These are phyloP conservation scores for Temnothorax nylanderi DNA, from an alignment of 1,140 invertebrate genomes.

Conservation along the genomic window DNA sequence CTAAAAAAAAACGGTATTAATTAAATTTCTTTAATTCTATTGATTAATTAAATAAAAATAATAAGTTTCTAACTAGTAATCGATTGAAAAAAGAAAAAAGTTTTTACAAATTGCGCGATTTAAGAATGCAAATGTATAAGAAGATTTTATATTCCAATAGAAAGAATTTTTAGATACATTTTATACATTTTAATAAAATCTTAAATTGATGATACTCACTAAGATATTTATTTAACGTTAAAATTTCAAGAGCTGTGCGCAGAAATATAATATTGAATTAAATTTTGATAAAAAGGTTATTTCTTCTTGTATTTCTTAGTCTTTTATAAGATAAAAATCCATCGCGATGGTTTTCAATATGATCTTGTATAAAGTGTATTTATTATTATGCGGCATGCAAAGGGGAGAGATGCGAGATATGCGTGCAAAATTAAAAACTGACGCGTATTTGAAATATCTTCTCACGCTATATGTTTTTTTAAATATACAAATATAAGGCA, in stretches of 20 bases:
- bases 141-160: background rate
- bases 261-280: background rate
- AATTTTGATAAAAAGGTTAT: background rate
- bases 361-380: background rate
- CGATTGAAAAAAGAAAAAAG: background rate
- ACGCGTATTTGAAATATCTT: background rate
- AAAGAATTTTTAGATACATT: background rate
- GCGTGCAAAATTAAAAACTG: background rate
- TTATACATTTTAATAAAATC: background rate
- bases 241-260: background rate
- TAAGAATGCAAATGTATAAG: background rate
- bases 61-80: background rate
- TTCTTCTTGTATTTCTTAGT: background rate
- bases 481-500: slow-evolving; percentile 18
- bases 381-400: background rate
- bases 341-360: background rate
- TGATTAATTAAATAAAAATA: too few species aligned
- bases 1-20: too few species aligned
- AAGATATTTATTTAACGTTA: background rate
- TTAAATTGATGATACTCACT: background rate
- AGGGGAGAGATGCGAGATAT: too few species aligned
- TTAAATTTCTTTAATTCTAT: too few species aligned
- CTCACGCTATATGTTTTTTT: background rate
- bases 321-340: background rate
- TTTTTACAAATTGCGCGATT: background rate